Evolutionary conservation across 2,113 vertebrate genomes (phyloP).

Genomic region (Melanerpes aurifrons): DNA sequence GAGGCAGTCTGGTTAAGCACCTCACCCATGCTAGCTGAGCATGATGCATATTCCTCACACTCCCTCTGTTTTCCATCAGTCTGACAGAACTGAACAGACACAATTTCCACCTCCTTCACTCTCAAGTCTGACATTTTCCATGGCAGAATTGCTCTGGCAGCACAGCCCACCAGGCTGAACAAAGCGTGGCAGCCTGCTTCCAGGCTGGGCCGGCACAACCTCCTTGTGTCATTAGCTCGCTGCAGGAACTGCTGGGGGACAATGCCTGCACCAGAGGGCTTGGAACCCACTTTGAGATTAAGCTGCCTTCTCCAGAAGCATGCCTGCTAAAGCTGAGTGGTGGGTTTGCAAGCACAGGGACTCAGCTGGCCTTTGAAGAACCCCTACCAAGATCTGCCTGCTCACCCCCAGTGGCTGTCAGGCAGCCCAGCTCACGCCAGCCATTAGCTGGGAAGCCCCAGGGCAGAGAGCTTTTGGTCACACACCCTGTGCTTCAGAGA

Average conservation of each 20-base stretch:
- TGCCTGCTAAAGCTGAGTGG: rapidly evolving
- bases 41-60: neutral
- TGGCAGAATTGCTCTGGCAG: neutral
- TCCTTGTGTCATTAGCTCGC: neutral
- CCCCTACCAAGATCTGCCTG: neutral
- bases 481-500: neutral
- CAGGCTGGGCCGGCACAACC: neutral
- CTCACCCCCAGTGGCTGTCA: rapidly evolving
- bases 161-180: neutral
- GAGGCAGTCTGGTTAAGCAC: neutral
- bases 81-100: neutral
- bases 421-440: rapidly evolving
- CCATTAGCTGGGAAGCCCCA: neutral
- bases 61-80: neutral
- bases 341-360: neutral
- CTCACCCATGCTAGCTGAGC: neutral
- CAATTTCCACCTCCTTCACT: neutral
- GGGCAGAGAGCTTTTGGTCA: neutral
- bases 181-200: rapidly evolving
- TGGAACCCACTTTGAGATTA: rapidly evolving
- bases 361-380: neutral
- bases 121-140: neutral
- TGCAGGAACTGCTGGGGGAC: rapidly evolving
- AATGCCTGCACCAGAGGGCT: neutral
- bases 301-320: neutral